Conservation (phyloP, 2,797 vertebrate genomes). For the Aldrovandia affinis region DNA sequence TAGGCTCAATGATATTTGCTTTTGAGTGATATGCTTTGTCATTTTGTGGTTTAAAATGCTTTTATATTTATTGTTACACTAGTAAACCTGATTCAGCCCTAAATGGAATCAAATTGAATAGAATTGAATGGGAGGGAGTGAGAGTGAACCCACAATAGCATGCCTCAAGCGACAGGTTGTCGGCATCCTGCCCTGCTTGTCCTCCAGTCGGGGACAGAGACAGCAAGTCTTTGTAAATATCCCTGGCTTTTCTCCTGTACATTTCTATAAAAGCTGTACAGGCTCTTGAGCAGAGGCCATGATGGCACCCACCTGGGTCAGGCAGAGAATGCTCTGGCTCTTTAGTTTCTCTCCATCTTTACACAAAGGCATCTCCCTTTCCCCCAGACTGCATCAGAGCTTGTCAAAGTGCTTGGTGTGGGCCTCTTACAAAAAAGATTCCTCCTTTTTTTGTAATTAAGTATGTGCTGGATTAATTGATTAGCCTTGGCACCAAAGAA, state of each 20-base stretch:
- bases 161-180: neutral
- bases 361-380: neutral
- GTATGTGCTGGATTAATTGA: neutral
- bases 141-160: neutral
- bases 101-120: neutral
- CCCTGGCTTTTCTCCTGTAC: constrained; percentile 49
- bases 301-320: too few species aligned
- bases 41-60: neutral
- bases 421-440: neutral
- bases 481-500: neutral
- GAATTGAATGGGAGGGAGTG: neutral
- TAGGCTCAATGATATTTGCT: neutral
- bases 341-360: neutral
- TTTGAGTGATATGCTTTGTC: neutral
- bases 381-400: neutral
- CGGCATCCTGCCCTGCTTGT: constrained; percentile 37
- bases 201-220: constrained; percentile 43
- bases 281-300: neutral
- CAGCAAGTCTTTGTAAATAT: constrained; percentile 35
- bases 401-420: neutral
- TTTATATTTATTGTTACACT: neutral
- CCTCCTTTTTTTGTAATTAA: neutral
- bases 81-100: too few species aligned
- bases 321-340: too few species aligned
- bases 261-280: constrained; percentile 16